phyloP scores from a whole-genome alignment of 2,888 invertebrate genomes.

The Meloe dianella region DNA sequence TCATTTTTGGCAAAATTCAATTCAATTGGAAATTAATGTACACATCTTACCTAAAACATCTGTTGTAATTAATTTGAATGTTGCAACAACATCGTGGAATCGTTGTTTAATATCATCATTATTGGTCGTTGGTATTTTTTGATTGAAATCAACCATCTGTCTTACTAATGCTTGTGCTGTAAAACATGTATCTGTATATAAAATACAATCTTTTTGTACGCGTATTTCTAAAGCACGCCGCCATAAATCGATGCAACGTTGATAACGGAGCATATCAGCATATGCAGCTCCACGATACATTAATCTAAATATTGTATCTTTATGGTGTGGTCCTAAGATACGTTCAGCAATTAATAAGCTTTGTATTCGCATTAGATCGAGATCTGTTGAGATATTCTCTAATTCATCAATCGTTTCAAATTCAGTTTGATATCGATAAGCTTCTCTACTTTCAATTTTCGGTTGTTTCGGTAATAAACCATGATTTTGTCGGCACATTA shows the following conservation, averaged over 20 bases:
- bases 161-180: slow-evolving; percentile 85
- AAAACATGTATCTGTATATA: slow-evolving; percentile 82
- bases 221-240: slow-evolving; percentile 80
- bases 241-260: slow-evolving; percentile 89
- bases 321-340: slow-evolving; percentile 83
- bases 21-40: background rate
- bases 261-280: slow-evolving; percentile 76
- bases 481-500: slow-evolving; percentile 64
- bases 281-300: slow-evolving; percentile 72
- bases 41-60: slow-evolving; percentile 62
- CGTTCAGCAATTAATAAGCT: slow-evolving; percentile 87
- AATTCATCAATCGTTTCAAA: slow-evolving; percentile 77
- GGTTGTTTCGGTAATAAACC: slow-evolving; percentile 62
- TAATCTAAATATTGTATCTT: slow-evolving; percentile 78
- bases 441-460: slow-evolving; percentile 65
- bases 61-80: slow-evolving; percentile 71
- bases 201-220: slow-evolving; percentile 77
- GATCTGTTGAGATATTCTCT: slow-evolving; percentile 74
- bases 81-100: slow-evolving; percentile 73
- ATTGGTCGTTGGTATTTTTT: slow-evolving; percentile 64
- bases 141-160: slow-evolving; percentile 77
- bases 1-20: no score
- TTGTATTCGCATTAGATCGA: slow-evolving; percentile 86
- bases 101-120: slow-evolving; percentile 64
- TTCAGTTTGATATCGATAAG: slow-evolving; percentile 76